These are phyloP conservation scores for Bombyx mandarina DNA, from an alignment of 1,140 invertebrate species.

Conservation along the genomic window DNA sequence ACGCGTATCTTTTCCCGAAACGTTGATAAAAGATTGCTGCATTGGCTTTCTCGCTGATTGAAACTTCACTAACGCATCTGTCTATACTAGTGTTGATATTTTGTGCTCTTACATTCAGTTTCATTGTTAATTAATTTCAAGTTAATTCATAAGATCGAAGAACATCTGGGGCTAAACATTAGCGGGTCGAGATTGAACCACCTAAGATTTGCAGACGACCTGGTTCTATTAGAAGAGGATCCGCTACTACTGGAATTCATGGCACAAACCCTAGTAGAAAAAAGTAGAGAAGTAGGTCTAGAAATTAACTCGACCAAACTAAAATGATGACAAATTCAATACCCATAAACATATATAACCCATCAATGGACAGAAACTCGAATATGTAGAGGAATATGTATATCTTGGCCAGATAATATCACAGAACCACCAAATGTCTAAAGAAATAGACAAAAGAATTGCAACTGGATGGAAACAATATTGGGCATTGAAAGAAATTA, in stretches of 20 bases:
- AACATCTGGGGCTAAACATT: no score
- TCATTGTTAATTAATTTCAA: slow-evolving; percentile 13
- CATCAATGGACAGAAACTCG: slow-evolving; percentile 1
- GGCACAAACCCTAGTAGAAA: slow-evolving; percentile 12
- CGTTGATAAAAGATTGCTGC: slow-evolving; percentile 32
- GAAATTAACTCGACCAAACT: slow-evolving; percentile 10
- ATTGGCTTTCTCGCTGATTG: slow-evolving; percentile 53
- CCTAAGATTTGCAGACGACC: no score
- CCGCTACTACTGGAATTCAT: no score
- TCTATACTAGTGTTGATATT: no score
- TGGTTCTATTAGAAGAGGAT: no score
- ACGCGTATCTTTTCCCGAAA: slow-evolving; percentile 19
- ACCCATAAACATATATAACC: slow-evolving; percentile 1
- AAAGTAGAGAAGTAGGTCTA: slow-evolving; percentile 14
- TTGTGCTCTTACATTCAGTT: no score
- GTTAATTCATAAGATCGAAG: no score
- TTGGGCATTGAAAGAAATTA: neutral
- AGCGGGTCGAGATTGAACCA: no score
- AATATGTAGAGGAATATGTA: no score
- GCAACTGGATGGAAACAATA: slow-evolving; percentile 2
- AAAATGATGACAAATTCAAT: neutral
- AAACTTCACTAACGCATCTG: slow-evolving; percentile 19
- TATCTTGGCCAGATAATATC: no score
- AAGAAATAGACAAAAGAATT: slow-evolving; percentile 7
- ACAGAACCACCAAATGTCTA: slow-evolving; percentile 1